Base-by-base conservation (phyloP, 2,797 vertebrate genomes). In the Gymnothorax javanicus region DNA sequence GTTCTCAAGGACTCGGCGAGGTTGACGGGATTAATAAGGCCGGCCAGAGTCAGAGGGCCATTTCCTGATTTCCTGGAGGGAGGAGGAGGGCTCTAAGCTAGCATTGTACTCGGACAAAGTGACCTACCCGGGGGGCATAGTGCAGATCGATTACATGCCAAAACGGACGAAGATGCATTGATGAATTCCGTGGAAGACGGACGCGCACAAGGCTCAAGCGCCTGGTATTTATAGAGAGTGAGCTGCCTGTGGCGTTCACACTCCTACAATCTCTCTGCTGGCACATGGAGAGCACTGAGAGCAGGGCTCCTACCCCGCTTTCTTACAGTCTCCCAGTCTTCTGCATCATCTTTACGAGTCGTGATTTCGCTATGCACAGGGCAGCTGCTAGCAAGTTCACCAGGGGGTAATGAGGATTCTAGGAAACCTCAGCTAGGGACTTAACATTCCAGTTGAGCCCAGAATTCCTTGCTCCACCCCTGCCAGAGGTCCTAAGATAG, bases 121-220 rank as follows among this genome's bases (percentile, higher is more conserved):
- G 85, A 88, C 87, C 67, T 89, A 88, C 89, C 87, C 79, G 58
- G 50, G 33, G 85, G 84, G 77, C 81, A 56, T 84, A 85, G 57
- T 86, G 84, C 27, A 71, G 85, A 93, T 87, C 87, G 91, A 93
- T 91, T 90, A 89, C 77, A 87, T 92, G 91, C 92, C 91, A 90
- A 75, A 84, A 87, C 27, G 81, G 86, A 86, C 60, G 86, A 84
- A 83, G 82, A 87, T 57, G 56, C 20, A 60, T 88, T 88, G 88
- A 88, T 85, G 73, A 90, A 84, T 82, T 88, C 83, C 33, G 87
- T 27, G 57, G 57, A 62, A 71, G 85, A 88, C 62, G 56, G 25
- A 73, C 52, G 8, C 69, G 81, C 58, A 86, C 60, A 83, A 79
- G 85, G 88, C 87, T 59, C 86, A 84, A 62, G 83, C 52, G 54